A percentile compares a stretch with the other conserved stretches of the same genome.
Conservation (phyloP, 2,113 vertebrate species). For the Boulengeromyrus knoepffleri region DNA sequence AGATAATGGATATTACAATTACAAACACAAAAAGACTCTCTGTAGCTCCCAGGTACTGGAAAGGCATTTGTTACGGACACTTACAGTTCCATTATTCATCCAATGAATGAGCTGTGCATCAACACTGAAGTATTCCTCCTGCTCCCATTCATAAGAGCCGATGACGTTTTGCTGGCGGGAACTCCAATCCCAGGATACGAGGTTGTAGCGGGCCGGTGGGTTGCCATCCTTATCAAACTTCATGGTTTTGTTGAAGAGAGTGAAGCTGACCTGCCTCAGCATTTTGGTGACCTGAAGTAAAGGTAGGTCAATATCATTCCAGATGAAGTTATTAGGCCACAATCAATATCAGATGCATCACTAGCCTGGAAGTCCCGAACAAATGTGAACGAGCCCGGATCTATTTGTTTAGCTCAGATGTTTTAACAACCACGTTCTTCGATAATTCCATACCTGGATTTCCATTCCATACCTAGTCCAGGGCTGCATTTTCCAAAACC, state of each 20-base stretch:
- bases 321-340: not conserved
- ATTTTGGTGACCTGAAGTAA: constrained; percentile 13
- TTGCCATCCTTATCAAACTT: constrained; percentile 62
- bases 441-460: not conserved
- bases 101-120: constrained; percentile 54
- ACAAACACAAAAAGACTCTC: not conserved
- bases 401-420: not conserved
- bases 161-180: constrained; percentile 39
- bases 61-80: not conserved
- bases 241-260: constrained; percentile 52
- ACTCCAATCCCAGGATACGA: constrained; percentile 64
- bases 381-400: not conserved
- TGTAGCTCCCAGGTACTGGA: not conserved
- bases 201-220: constrained; percentile 48
- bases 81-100: constrained; percentile 46
- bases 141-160: constrained; percentile 52
- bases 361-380: not conserved
- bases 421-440: not conserved
- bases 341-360: not conserved
- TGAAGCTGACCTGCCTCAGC: constrained; percentile 63
- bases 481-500: not conserved
- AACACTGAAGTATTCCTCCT: constrained; percentile 45
- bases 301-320: not conserved
- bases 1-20: not conserved
- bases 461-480: not conserved